Evolutionary conservation across 2,113 vertebrate species (phyloP).

Genomic region (Macrotus californicus): DNA sequence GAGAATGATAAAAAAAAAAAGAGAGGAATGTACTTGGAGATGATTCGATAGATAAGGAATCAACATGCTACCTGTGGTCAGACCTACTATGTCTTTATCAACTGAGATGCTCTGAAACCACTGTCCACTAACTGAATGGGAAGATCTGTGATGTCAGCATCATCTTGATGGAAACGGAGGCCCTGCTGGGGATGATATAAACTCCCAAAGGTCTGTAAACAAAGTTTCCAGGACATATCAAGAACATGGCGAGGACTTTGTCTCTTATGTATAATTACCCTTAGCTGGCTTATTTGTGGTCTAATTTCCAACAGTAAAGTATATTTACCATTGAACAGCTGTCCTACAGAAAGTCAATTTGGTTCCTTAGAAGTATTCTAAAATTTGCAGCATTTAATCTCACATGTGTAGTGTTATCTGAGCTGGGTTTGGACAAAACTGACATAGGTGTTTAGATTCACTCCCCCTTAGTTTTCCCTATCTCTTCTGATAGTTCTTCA

Average conservation of each 20-base stretch:
- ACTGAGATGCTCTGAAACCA: neutral
- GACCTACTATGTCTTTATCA: slow-evolving; percentile 31
- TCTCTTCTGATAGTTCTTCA: neutral
- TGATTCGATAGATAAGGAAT: neutral
- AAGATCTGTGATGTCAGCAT: neutral
- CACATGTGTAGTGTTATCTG: neutral
- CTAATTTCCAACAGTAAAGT: neutral
- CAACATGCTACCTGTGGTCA: slow-evolving; percentile 27
- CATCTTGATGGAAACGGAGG: neutral
- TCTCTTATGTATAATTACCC: neutral
- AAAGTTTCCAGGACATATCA: neutral
- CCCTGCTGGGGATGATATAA: neutral
- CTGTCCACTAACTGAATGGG: neutral
- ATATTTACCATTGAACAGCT: neutral
- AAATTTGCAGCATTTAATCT: neutral
- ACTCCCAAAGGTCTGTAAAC: slow-evolving; percentile 11
- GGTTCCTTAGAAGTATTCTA: neutral
- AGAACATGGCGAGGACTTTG: neutral
- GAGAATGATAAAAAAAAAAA: neutral
- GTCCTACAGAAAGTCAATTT: neutral
- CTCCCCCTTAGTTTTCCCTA: neutral
- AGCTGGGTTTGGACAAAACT: neutral
- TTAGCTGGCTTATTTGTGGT: neutral
- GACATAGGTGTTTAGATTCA: neutral
- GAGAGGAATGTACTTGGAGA: slow-evolving; percentile 1